phyloP scores from a whole-genome alignment of 2,888 invertebrate genomes.

The Ceratothoa steindachneri region DNA sequence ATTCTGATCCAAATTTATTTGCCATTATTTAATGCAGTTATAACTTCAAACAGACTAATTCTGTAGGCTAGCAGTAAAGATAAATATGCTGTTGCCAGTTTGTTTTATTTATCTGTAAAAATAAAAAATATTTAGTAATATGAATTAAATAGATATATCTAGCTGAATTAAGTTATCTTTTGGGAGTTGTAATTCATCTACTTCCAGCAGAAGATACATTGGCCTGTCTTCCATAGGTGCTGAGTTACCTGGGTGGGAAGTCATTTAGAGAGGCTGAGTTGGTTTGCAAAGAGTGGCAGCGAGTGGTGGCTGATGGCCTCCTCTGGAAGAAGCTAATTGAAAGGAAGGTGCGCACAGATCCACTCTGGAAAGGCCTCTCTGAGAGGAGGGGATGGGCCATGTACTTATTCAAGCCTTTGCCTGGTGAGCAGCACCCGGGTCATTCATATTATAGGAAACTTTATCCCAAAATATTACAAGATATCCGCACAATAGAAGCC shows the following conservation, averaged over 20 bases:
- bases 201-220: too few relatives aligned
- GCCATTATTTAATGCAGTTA: too few relatives aligned
- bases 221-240: too few relatives aligned
- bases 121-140: too few relatives aligned
- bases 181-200: too few relatives aligned
- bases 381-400: slow-evolving; percentile 95
- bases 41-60: too few relatives aligned
- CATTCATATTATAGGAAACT: slow-evolving; percentile 93
- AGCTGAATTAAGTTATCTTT: too few relatives aligned
- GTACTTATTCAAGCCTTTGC: slow-evolving; percentile 91
- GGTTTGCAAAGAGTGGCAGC: slow-evolving; percentile 95
- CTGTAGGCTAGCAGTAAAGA: too few relatives aligned
- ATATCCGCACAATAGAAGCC: slow-evolving; percentile 89
- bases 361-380: slow-evolving; percentile 92
- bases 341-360: slow-evolving; percentile 90
- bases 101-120: too few relatives aligned
- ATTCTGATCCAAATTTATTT: too few relatives aligned
- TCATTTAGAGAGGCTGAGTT: slow-evolving; percentile 91
- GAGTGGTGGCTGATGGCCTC: slow-evolving; percentile 96
- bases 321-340: slow-evolving; percentile 99
- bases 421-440: slow-evolving; percentile 83
- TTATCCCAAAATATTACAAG: slow-evolving; percentile 90
- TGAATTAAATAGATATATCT: too few relatives aligned
- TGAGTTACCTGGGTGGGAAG: slow-evolving; percentile 92
- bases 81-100: too few relatives aligned